Evolutionary conservation across 1,140 invertebrate genomes (phyloP), one percentile per base, ranked within the genome.

Genomic region (Micrasema longulum): DNA sequence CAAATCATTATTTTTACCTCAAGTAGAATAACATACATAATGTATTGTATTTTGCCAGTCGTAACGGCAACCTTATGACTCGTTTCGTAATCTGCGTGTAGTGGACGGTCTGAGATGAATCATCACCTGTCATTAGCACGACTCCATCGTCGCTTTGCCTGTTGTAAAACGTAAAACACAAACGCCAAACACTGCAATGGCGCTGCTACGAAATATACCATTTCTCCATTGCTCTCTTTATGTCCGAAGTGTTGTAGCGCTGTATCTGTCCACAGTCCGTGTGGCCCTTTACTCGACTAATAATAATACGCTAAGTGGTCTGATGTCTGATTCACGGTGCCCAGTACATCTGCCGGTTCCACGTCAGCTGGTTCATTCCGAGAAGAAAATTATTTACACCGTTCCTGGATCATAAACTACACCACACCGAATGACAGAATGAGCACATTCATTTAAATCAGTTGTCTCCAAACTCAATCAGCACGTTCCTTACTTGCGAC

Each of bases 241-340:
- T 45, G 41, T 16, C 41, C 41, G 41, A 12, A 3, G 41, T 31
- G 41, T 16, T 16, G 41, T 2, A 12, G 41, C 41, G 41, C 41
- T 16, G 41, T 12, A 45, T 16, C 41, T 5, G 4, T 12, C 11
- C 41, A 45, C 41, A n/a, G 36, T 9, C 55, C 55, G 55, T 22
- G 55, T 38, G 55, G 55, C 55, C 55, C 14, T 22, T 12, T 18
- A 60, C 35, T 12, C 55, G 36, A 12, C 0, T 1, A 14, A 31
- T 31, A 60, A 38, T 60, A 20, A 31, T 6, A 26, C 26, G 18
- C 36, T 43, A 60, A 60, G 55, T 38, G 55, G 36, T 60, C 55
- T 60, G 55, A 60, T 60, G 36, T 60, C 55, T 60, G 55, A 60
- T 60, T 60, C 55, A 60, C 10, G 7, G 10, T 20, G 26, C 18